Conservation (phyloP, 2,888 invertebrate species). For the Ophion ellenae region DNA sequence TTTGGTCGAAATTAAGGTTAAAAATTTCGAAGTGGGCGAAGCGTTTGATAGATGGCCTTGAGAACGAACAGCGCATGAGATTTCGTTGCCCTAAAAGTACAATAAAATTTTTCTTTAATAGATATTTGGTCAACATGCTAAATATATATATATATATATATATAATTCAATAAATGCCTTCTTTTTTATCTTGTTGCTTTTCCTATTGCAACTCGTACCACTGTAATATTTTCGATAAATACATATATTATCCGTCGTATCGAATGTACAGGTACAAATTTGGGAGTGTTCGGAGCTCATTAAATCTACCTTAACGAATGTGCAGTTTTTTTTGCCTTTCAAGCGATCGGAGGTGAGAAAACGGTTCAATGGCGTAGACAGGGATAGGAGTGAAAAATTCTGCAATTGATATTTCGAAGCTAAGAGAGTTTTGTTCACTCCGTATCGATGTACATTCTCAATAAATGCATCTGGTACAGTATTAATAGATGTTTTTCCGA, state of each 20-base stretch:
- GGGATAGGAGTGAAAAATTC: neutral
- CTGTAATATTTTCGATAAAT: slow-evolving; percentile 17
- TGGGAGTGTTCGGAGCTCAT: slow-evolving; percentile 40
- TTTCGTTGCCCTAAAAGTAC: slow-evolving; percentile 66
- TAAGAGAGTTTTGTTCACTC: neutral
- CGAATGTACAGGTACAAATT: slow-evolving; percentile 49
- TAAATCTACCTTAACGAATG: slow-evolving; percentile 21
- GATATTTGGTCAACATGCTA: slow-evolving; percentile 75
- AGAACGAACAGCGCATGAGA: slow-evolving; percentile 51
- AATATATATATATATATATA: slow-evolving; percentile 63
- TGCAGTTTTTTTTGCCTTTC: slow-evolving; percentile 30
- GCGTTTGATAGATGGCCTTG: neutral
- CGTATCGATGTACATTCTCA: slow-evolving; percentile 5
- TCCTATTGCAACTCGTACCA: slow-evolving; percentile 35
- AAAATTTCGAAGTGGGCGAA: too few species aligned
- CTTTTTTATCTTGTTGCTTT: slow-evolving; percentile 21
- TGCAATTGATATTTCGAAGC: neutral
- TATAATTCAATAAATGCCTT: slow-evolving; percentile 59
- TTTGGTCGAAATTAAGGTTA: too few species aligned
- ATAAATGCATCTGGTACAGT: slow-evolving; percentile 58
- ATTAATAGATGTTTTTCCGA: neutral
- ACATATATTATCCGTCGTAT: slow-evolving; percentile 24
- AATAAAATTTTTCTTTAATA: slow-evolving; percentile 70
- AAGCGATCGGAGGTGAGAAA: slow-evolving; percentile 1
- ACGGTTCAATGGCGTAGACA: slow-evolving; percentile 3